phyloP scores from a whole-genome alignment of 2,888 invertebrate species.

The Nebria brevicollis region DNA sequence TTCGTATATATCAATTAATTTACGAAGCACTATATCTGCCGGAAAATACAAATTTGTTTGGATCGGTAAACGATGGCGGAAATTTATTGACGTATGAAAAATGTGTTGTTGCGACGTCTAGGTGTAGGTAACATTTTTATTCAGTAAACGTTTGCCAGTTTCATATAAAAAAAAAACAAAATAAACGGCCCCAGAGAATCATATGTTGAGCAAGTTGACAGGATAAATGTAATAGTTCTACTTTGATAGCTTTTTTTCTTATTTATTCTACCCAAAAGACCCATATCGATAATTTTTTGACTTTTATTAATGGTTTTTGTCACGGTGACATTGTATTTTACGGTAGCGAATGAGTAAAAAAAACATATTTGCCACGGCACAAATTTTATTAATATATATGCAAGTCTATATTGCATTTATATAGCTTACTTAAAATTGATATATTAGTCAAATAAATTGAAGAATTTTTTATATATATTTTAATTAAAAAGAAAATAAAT shows the following conservation, averaged over 20 bases:
- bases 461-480: too few species aligned
- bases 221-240: not conserved
- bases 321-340: not conserved
- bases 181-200: not conserved
- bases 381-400: not conserved
- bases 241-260: not conserved
- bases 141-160: not conserved
- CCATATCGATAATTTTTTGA: not conserved
- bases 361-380: not conserved
- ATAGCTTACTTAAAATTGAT: too few species aligned
- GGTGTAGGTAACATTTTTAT: not conserved
- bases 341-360: not conserved
- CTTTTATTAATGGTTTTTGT: not conserved
- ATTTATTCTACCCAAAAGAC: not conserved
- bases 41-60: slow-evolving; percentile 1
- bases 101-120: not conserved
- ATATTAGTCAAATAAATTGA: too few species aligned
- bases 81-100: not conserved
- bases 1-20: not conserved
- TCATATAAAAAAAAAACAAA: not conserved
- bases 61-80: not conserved
- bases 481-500: too few species aligned
- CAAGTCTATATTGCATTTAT: too few species aligned
- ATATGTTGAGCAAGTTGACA: not conserved
- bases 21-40: not conserved